phyloP scores from a whole-genome alignment of 2,888 invertebrate genomes.

The Polietes domitor region DNA sequence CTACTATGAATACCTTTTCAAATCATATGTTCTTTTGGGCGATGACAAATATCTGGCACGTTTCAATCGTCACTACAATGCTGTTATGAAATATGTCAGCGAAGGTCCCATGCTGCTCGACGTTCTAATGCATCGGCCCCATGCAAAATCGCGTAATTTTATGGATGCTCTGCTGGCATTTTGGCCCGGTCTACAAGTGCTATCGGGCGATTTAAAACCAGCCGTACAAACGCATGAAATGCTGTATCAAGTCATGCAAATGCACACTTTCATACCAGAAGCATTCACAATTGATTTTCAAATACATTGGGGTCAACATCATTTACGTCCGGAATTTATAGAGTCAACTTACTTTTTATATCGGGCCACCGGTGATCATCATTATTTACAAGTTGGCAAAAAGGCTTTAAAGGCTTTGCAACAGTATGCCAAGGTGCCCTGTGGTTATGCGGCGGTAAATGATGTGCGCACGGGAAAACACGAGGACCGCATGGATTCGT shows the following conservation, averaged over 20 bases:
- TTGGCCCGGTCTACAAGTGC: constrained; percentile 98
- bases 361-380: constrained; percentile 96
- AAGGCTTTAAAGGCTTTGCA: constrained; percentile 94
- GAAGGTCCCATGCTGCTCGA: constrained; percentile 95
- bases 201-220: constrained; percentile 94
- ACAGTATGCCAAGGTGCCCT: constrained; percentile 94
- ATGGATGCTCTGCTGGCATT: constrained; percentile 99
- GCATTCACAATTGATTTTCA: constrained; percentile 99
- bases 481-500: constrained; percentile 99
- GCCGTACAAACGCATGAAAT: constrained; percentile 99
- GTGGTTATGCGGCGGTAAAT: constrained; percentile 98
- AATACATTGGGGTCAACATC: constrained; percentile 99
- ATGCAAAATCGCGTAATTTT: constrained; percentile 95
- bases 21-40: constrained; percentile 96
- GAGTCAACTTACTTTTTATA: constrained; percentile 99
- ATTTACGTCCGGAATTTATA: constrained; percentile 97
- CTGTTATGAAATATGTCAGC: constrained; percentile 98
- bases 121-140: constrained; percentile 97
- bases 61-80: constrained; percentile 97
- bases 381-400: constrained; percentile 95
- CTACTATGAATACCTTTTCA: constrained; percentile 98
- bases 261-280: constrained; percentile 98
- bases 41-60: constrained; percentile 96
- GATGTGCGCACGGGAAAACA: constrained; percentile 94
- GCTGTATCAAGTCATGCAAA: constrained; percentile 98